phyloP scores from a whole-genome alignment of 2,888 invertebrate species.

The Neoitamus cyanurus region DNA sequence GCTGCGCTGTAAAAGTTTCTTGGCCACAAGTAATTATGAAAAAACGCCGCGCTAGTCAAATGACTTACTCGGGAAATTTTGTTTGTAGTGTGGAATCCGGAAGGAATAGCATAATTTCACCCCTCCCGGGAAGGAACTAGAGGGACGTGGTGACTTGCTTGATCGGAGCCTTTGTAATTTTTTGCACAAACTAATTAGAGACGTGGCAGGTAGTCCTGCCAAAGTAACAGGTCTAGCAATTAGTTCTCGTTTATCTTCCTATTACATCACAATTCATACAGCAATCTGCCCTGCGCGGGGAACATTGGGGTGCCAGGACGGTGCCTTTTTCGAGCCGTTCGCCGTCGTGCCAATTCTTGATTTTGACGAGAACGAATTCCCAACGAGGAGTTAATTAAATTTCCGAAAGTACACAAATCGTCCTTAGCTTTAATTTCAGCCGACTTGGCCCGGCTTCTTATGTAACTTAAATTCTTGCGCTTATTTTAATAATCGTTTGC shows the following conservation, averaged over 20 bases:
- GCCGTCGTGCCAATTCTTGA: neutral
- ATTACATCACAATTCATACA: neutral
- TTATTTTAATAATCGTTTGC: slow-evolving; percentile 22
- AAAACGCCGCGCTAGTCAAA: neutral
- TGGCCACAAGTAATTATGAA: slow-evolving; percentile 27
- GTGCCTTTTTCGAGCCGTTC: neutral
- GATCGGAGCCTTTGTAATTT: neutral
- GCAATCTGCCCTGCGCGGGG: too few relatives aligned
- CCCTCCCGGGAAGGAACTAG: neutral
- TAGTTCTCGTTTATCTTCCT: neutral
- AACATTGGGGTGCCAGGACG: neutral
- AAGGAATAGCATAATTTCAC: neutral
- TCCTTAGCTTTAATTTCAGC: neutral
- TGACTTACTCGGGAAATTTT: slow-evolving; percentile 13
- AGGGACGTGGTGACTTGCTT: neutral
- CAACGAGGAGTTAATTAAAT: slow-evolving; percentile 9
- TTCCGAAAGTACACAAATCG: neutral
- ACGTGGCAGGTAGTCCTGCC: neutral
- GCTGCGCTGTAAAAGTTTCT: neutral
- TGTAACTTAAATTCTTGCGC: slow-evolving; percentile 1
- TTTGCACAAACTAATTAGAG: slow-evolving; percentile 22
- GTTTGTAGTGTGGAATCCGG: neutral
- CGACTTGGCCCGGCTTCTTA: neutral
- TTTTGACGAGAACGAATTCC: neutral
- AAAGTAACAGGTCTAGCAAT: neutral